Conservation (phyloP, 2,888 invertebrate species). For the Xylophagus ater region DNA sequence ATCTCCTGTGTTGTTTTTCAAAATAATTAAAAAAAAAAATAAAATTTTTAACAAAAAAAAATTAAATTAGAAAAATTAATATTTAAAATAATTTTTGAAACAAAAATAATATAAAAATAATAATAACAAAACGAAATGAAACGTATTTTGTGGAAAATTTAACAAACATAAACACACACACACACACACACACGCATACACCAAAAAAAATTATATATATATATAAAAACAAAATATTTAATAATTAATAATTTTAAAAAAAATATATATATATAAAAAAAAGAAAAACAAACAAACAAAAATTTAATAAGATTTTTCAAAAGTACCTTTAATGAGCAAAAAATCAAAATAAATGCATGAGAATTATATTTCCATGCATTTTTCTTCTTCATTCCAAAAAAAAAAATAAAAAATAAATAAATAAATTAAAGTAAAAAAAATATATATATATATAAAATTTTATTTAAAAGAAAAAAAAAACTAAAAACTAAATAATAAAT, state of each 20-base stretch:
- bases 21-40: no score
- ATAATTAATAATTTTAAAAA: background rate
- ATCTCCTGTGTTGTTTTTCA: no score
- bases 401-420: conserved; percentile 4
- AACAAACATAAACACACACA: no score
- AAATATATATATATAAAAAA: background rate
- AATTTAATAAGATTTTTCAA: conserved; percentile 9
- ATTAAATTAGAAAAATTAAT: no score
- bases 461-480: conserved; percentile 3
- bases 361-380: conserved; percentile 10
- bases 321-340: conserved; percentile 19
- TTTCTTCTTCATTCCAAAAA: conserved; percentile 11
- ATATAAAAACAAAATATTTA: conserved; percentile 2
- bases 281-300: conserved; percentile 3
- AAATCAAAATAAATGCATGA: conserved; percentile 17
- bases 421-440: background rate
- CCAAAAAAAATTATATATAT: background rate
- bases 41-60: no score
- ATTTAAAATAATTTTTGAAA: no score
- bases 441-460: conserved; percentile 2
- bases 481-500: no score
- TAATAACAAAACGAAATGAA: no score
- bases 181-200: no score
- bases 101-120: no score
- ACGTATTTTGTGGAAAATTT: no score